Conservation (phyloP, 2,113 vertebrate genomes). For the Jacana jacana region DNA sequence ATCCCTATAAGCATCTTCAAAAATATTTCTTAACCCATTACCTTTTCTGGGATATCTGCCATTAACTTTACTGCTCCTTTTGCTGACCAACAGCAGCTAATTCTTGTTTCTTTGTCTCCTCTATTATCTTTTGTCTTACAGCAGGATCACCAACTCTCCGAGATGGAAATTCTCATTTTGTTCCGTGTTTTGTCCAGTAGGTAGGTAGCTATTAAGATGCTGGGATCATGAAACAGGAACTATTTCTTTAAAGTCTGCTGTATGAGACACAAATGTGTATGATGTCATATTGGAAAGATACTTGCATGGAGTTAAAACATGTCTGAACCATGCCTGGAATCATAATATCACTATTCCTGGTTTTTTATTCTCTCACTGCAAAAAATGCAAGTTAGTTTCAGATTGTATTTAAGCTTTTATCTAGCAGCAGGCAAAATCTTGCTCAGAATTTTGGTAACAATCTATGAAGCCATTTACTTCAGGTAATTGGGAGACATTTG, state of each 20-base stretch:
- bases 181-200: background rate
- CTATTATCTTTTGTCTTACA: background rate
- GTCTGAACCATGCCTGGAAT: background rate
- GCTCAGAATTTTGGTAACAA: conserved; percentile 39
- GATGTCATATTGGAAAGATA: background rate
- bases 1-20: background rate
- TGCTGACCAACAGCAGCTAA: background rate
- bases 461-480: conserved; percentile 41
- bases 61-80: background rate
- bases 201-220: background rate
- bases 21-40: background rate
- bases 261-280: background rate
- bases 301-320: background rate
- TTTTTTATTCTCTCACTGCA: background rate
- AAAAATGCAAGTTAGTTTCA: background rate
- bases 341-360: background rate
- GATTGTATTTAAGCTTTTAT: background rate
- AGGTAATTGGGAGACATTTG: conserved; percentile 47
- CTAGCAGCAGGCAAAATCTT: conserved; percentile 5
- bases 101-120: background rate
- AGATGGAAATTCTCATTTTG: background rate
- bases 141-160: background rate
- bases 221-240: background rate
- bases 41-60: background rate
- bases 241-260: background rate